Evolutionary conservation across 2,113 vertebrate species (phyloP), one percentile per base, ranked within the genome.

Genomic region (Cyprinodon brontotheroides): DNA sequence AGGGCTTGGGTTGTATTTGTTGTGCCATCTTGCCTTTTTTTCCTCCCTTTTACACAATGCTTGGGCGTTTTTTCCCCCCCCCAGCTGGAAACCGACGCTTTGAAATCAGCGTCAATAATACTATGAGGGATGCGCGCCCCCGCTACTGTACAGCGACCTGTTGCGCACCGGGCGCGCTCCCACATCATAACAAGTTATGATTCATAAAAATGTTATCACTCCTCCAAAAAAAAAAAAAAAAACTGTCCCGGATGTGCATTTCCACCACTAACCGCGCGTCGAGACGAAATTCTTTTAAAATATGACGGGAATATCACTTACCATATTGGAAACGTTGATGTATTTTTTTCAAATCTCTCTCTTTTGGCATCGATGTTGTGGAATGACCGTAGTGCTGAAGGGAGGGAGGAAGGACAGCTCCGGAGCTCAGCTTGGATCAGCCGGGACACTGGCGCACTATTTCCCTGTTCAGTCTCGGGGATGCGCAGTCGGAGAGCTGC

Each of bases 121-220:
- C 69, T 64, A 68, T 70, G 72, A 78, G 77, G 75, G 68, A 88
- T 89, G 90, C 89, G 88, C 87, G 87, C 72, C 70, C 88, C 79
- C 89, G 87, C 79, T 93, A 94, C 94, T 94, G 94, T 94, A 94
- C 91, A 66, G 80, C 87, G 88, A 94, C 94, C 93, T 94, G 93
- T 95, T 94, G 94, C 93, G 80, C 90, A 85, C 87, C 78, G 83
- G 68, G 91, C 92, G 92, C 90, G 91, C 92, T 80, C 90, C 88
- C 91, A 89, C 89, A 93, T 94, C 92, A 95, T 95, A 94, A 93
- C 91, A 93, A 92, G 91, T 94, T 94, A 95, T 94, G 93, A 95
- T 93, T 94, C 93, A 95, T 94, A 95, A 94, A 29, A 92, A 93
- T 90, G 86, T 86, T 91, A 92, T 89, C 89, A 92, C 76, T 82